Base-by-base conservation (phyloP, 2,888 invertebrate genomes). In the Stenotaenia linearis region DNA sequence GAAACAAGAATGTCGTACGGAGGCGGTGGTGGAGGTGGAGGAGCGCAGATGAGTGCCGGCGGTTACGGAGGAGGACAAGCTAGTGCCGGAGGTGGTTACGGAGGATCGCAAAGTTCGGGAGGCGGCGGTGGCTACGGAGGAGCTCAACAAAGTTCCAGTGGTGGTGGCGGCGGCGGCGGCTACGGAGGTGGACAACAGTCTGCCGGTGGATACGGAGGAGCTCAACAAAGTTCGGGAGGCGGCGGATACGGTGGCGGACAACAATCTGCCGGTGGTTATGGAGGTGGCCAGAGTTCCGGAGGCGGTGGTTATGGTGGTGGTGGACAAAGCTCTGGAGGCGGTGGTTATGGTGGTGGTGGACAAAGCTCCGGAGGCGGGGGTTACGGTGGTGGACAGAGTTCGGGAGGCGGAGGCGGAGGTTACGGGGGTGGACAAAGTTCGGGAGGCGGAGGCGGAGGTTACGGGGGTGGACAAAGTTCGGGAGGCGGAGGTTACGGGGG, bases 71-170 rank as follows among this genome's bases (percentile, higher is more conserved):
- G 75, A 3, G 28, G 56, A 15, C 69, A 25, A 28, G 15, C 28
- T 2, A n/a, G 28, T 28, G 28, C 15, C 32, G 75, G 30, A 21
- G 28, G 75, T 10, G 75, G 75, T 6, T 75, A 75, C 32, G 75
- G 75, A 25, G 75, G 75, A 1, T 1, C n/a, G 9, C 75, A 75
- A 21, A 23, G 23, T 7, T 28, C 75, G 18, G 75, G 75, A n/a
- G n/a, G n/a, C 3, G 75, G 30, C 74, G 74, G 74, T 21, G 74
- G 74, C 6, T 74, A 74, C 30, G 75, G 75, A 75, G 75, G 75
- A 6, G 30, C 3, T 4, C 75, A 25, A 21, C 25, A 18, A 15
- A 37, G 37, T 9, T 28, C 75, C 5, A n/a, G n/a, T n/a, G n/a
- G n/a, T n/a, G n/a, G n/a, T n/a, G n/a, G n/a, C n/a, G 75, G 75